Conservation (phyloP, 2,797 vertebrate genomes). For the Streptopelia turtur region DNA sequence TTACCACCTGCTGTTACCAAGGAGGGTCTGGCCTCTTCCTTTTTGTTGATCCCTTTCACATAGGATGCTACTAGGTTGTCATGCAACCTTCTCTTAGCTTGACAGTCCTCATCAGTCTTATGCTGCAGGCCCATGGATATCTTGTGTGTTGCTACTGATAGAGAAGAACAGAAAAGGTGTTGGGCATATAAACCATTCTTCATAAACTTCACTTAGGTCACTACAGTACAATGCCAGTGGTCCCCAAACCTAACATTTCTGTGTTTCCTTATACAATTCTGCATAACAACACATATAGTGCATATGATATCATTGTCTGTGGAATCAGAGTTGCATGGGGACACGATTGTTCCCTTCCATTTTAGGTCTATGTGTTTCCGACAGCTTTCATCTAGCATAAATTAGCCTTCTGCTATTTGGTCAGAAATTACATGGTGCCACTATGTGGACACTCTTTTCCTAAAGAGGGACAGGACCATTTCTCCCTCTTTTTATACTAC, state of each 20-base stretch:
- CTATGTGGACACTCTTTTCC: not conserved
- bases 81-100: not conserved
- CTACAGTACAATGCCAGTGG: not conserved
- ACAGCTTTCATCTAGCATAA: not conserved
- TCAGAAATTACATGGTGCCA: not conserved
- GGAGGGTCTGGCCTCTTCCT: not conserved
- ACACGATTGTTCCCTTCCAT: not conserved
- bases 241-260: not conserved
- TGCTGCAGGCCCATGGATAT: not conserved
- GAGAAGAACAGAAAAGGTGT: not conserved
- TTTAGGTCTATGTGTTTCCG: not conserved
- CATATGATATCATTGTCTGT: too few species aligned
- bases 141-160: not conserved
- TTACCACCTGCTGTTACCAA: not conserved
- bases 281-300: not conserved
- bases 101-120: not conserved
- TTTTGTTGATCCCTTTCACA: not conserved
- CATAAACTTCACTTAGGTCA: not conserved
- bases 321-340: not conserved
- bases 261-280: not conserved
- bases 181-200: not conserved
- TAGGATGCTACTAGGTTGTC: not conserved
- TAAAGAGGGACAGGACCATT: not conserved
- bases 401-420: not conserved
- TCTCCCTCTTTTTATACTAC: not conserved